These are phyloP conservation scores for Henricia sp. DNA, from an alignment of 53 echinoderm and acorn worm genomes.

Conservation along the genomic window DNA sequence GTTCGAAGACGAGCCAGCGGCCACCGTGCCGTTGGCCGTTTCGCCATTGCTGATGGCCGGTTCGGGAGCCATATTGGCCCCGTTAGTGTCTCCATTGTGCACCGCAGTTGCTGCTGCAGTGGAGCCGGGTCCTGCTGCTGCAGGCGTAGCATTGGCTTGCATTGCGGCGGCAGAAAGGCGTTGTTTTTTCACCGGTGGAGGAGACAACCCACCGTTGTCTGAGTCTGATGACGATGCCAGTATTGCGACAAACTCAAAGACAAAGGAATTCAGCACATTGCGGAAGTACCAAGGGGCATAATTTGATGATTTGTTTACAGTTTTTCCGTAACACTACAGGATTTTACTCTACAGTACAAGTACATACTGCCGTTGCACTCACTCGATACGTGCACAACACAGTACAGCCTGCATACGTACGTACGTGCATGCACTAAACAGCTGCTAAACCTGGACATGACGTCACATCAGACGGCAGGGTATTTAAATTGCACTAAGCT, in stretches of 20 bases:
- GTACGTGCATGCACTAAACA: conserved; percentile 21
- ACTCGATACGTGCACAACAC: background rate
- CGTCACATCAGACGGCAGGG: conserved; percentile 26
- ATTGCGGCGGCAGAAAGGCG: conserved; percentile 92
- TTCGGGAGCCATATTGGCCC: conserved; percentile 65
- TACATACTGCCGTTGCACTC: too few species aligned
- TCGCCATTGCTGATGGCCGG: conserved; percentile 69
- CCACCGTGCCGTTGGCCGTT: conserved; percentile 19
- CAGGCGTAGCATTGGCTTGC: conserved; percentile 86
- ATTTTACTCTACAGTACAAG: too few species aligned
- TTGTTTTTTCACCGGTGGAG: conserved; percentile 99
- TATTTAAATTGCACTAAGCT: too few species aligned
- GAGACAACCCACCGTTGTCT: conserved; percentile 99
- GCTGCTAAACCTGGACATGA: conserved; percentile 34
- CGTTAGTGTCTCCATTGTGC: conserved; percentile 92
- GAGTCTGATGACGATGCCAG: conserved; percentile 99
- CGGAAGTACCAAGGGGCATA: conserved; percentile 36
- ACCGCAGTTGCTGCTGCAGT: conserved; percentile 63
- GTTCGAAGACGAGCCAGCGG: conserved; percentile 51
- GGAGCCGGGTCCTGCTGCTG: conserved; percentile 53
- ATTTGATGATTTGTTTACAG: conserved; percentile 41
- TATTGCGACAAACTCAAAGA: conserved; percentile 84
- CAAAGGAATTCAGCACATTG: conserved; percentile 64
- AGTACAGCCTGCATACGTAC: background rate
- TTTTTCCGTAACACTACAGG: background rate